These are phyloP conservation scores for Chamaea fasciata DNA, from an alignment of 2,113 vertebrate genomes.

Conservation along the genomic window DNA sequence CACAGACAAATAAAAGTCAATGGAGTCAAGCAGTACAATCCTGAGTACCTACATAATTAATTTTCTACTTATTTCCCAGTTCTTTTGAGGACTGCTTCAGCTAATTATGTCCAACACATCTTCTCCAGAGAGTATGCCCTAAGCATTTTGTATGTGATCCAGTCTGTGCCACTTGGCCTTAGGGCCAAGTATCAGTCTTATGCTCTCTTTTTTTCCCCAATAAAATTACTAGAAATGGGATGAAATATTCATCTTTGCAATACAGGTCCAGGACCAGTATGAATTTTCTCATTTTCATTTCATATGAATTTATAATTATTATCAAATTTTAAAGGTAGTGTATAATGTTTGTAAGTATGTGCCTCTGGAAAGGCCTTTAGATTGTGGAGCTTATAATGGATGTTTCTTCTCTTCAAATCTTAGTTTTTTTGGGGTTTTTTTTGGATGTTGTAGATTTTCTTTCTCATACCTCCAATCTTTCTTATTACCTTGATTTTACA, in stretches of 20 bases:
- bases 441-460: neutral
- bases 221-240: neutral
- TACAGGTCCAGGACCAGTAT: neutral
- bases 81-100: neutral
- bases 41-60: neutral
- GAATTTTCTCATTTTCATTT: neutral
- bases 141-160: neutral
- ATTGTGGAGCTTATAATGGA: neutral
- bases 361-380: neutral
- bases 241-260: neutral
- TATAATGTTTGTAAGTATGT: neutral
- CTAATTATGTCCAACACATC: neutral
- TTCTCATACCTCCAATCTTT: neutral
- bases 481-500: neutral
- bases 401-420: neutral
- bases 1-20: neutral
- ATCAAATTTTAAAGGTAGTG: neutral
- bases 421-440: neutral
- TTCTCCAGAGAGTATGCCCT: neutral
- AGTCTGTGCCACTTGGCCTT: neutral
- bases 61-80: neutral
- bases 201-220: neutral
- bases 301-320: neutral
- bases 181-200: neutral
- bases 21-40: neutral